These are phyloP conservation scores for Sarcophaga rosellei DNA, from an alignment of 2,888 invertebrate species.

Conservation along the genomic window DNA sequence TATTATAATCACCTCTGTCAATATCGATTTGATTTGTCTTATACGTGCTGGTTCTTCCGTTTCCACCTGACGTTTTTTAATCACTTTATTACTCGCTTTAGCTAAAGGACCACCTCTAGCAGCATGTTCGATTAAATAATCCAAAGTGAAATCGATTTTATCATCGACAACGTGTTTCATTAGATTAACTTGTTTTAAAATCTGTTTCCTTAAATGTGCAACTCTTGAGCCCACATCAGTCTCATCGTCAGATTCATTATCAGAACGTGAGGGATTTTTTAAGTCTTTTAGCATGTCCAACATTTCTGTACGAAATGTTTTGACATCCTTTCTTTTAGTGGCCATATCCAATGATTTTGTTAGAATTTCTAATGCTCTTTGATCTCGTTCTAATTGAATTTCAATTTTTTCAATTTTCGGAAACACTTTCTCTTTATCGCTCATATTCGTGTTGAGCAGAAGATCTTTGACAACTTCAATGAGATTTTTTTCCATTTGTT, in stretches of 20 bases:
- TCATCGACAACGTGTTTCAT: conserved; percentile 74
- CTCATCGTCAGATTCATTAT: neutral
- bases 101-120: conserved; percentile 71
- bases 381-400: conserved; percentile 76
- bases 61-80: conserved; percentile 66
- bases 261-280: conserved; percentile 26
- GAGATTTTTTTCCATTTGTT: conserved; percentile 77
- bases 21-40: conserved; percentile 73
- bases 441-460: conserved; percentile 72
- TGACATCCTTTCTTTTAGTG: conserved; percentile 71
- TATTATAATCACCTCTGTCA: conserved; percentile 73
- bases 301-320: conserved; percentile 74
- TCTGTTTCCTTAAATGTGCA: conserved; percentile 72
- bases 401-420: conserved; percentile 77
- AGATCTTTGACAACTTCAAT: conserved; percentile 75
- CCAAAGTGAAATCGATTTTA: conserved; percentile 76
- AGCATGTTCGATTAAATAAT: conserved; percentile 74
- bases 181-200: conserved; percentile 74
- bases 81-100: conserved; percentile 71
- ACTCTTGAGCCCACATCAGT: conserved; percentile 68
- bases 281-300: conserved; percentile 62
- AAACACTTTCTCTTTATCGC: conserved; percentile 70
- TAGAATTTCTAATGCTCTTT: conserved; percentile 76
- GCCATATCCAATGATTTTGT: conserved; percentile 77
- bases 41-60: conserved; percentile 64